Percentiles rank a stretch among this genome's conserved stretches.
Conservation (phyloP, 2,888 invertebrate species). For the Diogma glabrata region DNA sequence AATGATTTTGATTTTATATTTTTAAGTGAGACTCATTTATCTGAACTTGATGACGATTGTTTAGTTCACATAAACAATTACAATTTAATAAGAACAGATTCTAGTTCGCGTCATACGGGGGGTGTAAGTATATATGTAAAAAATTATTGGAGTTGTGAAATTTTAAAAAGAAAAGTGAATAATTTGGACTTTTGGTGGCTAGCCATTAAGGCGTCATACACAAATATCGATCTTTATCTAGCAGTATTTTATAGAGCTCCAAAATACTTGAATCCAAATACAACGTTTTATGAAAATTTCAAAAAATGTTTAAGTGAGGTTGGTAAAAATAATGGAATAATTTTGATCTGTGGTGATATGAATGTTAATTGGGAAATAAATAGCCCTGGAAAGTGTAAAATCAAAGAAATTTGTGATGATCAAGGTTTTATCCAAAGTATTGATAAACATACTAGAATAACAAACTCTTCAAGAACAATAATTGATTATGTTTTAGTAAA, state of each 20-base stretch:
- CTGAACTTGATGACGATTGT: background rate
- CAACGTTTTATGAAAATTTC: background rate
- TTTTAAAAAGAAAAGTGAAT: too few relatives aligned
- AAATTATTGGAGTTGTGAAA: background rate
- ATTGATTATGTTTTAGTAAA: background rate
- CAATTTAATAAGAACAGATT: background rate
- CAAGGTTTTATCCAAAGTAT: background rate
- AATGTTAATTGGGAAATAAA: background rate
- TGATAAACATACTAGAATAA: background rate
- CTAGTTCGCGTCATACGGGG: too few relatives aligned
- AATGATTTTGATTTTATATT: background rate
- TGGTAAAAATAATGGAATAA: background rate
- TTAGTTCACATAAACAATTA: background rate
- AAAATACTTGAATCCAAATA: background rate
- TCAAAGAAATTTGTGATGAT: background rate
- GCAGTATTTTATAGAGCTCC: background rate
- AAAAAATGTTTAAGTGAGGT: background rate
- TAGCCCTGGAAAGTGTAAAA: background rate
- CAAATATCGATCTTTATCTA: background rate
- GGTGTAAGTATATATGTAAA: background rate
- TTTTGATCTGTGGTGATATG: background rate
- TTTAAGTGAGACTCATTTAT: too few relatives aligned
- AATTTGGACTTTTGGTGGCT: background rate
- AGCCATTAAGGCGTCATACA: background rate
- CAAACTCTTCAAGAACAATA: background rate